A percentile compares a stretch with the other conserved stretches of the same genome.
phyloP scores from a whole-genome alignment of 2,797 vertebrate genomes.

The Eptatretus atami region DNA sequence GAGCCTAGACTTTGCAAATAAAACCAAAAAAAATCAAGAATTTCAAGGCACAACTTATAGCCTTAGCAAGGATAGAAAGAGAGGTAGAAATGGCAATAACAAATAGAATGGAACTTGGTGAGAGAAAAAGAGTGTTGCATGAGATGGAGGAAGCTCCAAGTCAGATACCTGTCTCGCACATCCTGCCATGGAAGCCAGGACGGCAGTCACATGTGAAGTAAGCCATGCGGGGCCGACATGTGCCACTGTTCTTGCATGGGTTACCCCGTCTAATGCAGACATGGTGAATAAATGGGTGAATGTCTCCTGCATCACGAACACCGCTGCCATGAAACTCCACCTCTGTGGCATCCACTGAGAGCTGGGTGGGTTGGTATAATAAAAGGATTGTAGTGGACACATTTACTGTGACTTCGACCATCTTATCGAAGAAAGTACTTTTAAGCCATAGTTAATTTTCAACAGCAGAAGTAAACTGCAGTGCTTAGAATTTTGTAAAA shows the following conservation, averaged over 20 bases:
- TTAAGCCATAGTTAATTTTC: not conserved
- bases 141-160: slow-evolving; percentile 10
- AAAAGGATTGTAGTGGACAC: no score
- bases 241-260: slow-evolving; percentile 40
- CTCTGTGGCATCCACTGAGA: slow-evolving; percentile 34
- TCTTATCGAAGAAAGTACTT: not conserved
- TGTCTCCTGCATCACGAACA: slow-evolving; percentile 24
- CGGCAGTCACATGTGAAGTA: slow-evolving; percentile 42
- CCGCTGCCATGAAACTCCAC: slow-evolving; percentile 35
- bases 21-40: no score
- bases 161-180: slow-evolving; percentile 38
- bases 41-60: no score
- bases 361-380: slow-evolving; percentile 15
- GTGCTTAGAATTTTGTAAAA: slow-evolving; percentile 3
- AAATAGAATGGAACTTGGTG: slow-evolving; percentile 2
- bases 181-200: slow-evolving; percentile 34
- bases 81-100: not conserved
- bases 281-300: slow-evolving; percentile 35
- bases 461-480: not conserved
- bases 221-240: slow-evolving; percentile 29
- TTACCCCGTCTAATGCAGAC: slow-evolving; percentile 27
- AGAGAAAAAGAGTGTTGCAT: slow-evolving; percentile 10
- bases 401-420: not conserved
- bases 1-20: no score
- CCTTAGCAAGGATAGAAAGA: no score